phyloP scores from a whole-genome alignment of 2,113 vertebrate genomes.

The Erythrolamprus reginae region DNA sequence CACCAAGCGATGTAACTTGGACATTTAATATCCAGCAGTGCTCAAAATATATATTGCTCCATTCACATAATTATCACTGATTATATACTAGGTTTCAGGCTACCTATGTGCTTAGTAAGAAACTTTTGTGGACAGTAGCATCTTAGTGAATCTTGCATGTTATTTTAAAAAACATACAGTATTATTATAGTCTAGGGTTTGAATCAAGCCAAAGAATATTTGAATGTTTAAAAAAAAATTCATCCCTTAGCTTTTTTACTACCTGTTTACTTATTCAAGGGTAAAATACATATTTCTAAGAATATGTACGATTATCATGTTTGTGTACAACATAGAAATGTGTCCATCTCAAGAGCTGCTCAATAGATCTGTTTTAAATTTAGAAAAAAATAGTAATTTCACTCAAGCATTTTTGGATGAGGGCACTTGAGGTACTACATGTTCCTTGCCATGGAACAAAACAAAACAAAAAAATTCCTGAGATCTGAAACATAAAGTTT shows the following conservation, averaged over 20 bases:
- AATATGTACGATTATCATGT: neutral
- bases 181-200: neutral
- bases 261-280: neutral
- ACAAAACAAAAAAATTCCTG: constrained; percentile 66
- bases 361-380: neutral
- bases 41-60: neutral
- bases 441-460: constrained; percentile 41
- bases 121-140: neutral
- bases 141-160: neutral
- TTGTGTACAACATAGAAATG: neutral
- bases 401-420: constrained; percentile 39
- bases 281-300: neutral
- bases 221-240: neutral
- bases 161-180: neutral
- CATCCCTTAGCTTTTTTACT: neutral
- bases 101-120: neutral
- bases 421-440: constrained; percentile 57
- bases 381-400: constrained; percentile 34
- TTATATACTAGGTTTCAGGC: neutral
- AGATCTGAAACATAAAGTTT: constrained; percentile 68
- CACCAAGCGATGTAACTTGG: neutral
- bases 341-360: neutral
- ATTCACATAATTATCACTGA: neutral
- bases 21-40: neutral
- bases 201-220: neutral